Evolutionary conservation across 2,888 invertebrate genomes (phyloP), one percentile per base, ranked within the genome.

Genomic region (Diarsia dahlii): DNA sequence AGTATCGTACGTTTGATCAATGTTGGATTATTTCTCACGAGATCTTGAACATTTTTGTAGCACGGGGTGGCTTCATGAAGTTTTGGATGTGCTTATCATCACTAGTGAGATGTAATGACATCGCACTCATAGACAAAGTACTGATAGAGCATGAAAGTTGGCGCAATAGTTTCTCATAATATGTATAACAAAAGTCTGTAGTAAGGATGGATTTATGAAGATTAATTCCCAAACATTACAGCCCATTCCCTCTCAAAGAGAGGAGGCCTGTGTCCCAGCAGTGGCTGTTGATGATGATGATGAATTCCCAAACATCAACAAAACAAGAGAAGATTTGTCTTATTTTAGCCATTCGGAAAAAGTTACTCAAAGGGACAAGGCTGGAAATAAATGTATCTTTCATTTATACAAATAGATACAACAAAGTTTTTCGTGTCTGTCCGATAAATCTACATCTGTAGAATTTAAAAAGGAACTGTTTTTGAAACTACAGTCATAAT

Each of bases 1-100:
- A 84, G 70, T 72, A 72, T 63, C 62, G 69, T 74, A 71, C 71
- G 71, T 80, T 82, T 77, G 78, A 84, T 80, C 76, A 52, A 80
- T 80, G 84, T 76, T 80, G 74, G 62, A 81, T 81, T 77, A 81
- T 74, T 72, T 81, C 56, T 76, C 73, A 76, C 73, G 28, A 62
- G 46, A 63, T 5, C 8, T 75, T 50, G 8, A 70, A 74, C 39
- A 1, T 60, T 34, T 82, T 58, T 65, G 12, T 15, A 45, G 20
- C 58, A 65, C 74, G 72, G 8, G 23, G 20, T 52, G 15, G n/a
- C 5, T 72, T 80, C 18, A 23, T 56, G 6, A 52, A 45, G 23
- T 73, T 71, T 58, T n/a, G 20, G 15, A n/a, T 68, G 18, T 60
- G 15, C 23, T 15, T 56, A 23, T 12, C 10, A 48, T 3, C 39